Evolutionary conservation across 2,888 invertebrate species (phyloP), one percentile per base, ranked within the genome.

Genomic region (Clostera curtula): DNA sequence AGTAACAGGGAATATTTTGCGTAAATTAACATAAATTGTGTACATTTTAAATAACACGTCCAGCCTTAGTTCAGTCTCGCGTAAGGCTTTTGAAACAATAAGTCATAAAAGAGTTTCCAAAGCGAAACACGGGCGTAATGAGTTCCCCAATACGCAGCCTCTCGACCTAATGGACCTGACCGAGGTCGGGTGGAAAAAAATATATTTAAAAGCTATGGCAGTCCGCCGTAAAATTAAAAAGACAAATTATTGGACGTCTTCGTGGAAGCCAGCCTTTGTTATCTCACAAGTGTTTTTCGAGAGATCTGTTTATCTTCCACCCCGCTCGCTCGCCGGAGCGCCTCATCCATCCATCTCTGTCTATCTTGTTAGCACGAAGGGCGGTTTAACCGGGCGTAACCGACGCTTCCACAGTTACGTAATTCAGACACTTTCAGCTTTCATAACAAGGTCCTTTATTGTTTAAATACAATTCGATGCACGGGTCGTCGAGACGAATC

Each of bases 201-300:
- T 72, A 68, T 67, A 74, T 74, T 77, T 70, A 70, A 80, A 74
- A 75, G 73, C 76, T 66, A 76, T 72, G 70, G 64, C 75, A 77
- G 77, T 77, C 76, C 72, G 72, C 67, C 65, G 75, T 80, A 76
- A 83, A 82, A 82, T 83, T 82, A 82, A 83, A 83, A 83, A 80
- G 82, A 82, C 82, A 83, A 83, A 82, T 83, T 83, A 83, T 83
- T 77, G 77, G 68, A 79, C 76, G 74, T 80, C 72, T 83, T 82
- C 83, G 75, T 79, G 74, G 83, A 83, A 82, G 69, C 65, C 61
- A 68, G 72, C 72, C 76, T 82, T 82, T 83, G 83, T 83, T 82
- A 83, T 80, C 75, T 75, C 76, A 76, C 79, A 77, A 82, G 83
- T 82, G 83, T 80, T 83, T 82, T 82, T 80, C 76, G 71, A 82